These are phyloP conservation scores for Cecropterus lyciades DNA, from an alignment of 1,140 invertebrate species.

Conservation along the genomic window DNA sequence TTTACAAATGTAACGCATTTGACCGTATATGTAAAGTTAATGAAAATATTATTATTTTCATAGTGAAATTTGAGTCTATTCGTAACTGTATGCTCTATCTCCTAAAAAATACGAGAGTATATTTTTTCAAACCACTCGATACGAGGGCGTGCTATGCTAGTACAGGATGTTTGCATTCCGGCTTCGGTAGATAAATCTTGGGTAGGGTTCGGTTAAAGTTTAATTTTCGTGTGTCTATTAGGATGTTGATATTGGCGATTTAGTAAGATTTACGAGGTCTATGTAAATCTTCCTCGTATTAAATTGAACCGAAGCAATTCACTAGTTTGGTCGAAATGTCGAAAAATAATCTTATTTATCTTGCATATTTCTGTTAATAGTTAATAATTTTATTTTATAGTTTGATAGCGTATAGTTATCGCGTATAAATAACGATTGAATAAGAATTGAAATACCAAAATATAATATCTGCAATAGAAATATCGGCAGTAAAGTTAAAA, in stretches of 20 bases:
- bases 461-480: no score
- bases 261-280: slow-evolving; percentile 6
- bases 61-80: no score
- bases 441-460: no score
- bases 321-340: background rate
- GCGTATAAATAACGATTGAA: no score
- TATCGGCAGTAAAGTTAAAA: no score
- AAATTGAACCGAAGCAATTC: slow-evolving; percentile 2
- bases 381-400: no score
- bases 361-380: background rate
- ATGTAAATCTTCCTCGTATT: background rate
- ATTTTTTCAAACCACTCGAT: slow-evolving; percentile 34
- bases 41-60: no score
- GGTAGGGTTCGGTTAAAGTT: slow-evolving; percentile 43
- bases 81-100: no score
- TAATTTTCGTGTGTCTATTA: slow-evolving; percentile 41
- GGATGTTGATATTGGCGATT: slow-evolving; percentile 17
- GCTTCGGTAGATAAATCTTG: slow-evolving; percentile 57
- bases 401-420: no score
- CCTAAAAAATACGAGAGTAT: background rate
- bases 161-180: slow-evolving; percentile 61
- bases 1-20: no score
- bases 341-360: background rate
- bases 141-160: slow-evolving; percentile 39
- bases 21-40: no score